Evolutionary conservation across 2,797 vertebrate genomes (phyloP).

Genomic region (Platalea minor): DNA sequence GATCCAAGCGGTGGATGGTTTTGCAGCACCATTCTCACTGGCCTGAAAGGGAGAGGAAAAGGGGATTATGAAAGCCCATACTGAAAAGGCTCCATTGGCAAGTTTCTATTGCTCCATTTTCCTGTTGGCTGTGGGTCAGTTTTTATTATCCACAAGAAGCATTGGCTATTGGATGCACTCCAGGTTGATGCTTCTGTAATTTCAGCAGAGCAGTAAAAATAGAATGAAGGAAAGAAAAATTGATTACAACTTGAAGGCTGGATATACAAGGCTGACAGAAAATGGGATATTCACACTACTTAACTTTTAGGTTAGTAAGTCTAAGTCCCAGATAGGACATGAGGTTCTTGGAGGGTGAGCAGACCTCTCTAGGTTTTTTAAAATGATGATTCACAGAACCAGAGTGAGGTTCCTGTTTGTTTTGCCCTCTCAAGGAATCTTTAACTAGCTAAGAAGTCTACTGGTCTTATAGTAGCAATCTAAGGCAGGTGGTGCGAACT

Average conservation of each 20-base stretch:
- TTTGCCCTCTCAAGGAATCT: not conserved
- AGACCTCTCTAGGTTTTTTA: not conserved
- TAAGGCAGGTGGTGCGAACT: not conserved
- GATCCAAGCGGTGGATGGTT: not conserved
- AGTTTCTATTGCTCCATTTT: not conserved
- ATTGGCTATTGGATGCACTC: not conserved
- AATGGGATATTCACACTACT: not conserved
- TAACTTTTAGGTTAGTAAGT: not conserved
- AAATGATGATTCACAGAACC: not conserved
- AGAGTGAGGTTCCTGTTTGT: not conserved
- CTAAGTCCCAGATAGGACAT: not conserved
- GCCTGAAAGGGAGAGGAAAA: not conserved
- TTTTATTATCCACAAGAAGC: constrained; percentile 27
- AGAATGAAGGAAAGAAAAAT: constrained; percentile 20
- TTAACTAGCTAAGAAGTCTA: not conserved
- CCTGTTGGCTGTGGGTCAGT: not conserved
- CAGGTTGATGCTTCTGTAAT: constrained; percentile 13
- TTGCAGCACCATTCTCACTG: not conserved
- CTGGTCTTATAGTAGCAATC: not conserved
- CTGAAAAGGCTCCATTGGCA: not conserved
- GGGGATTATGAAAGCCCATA: not conserved
- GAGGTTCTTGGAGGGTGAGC: not conserved
- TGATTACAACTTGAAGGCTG: not conserved
- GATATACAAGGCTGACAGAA: not conserved
- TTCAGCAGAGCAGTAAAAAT: constrained; percentile 15